A percentile compares a stretch with the other conserved stretches of the same genome.
Evolutionary conservation across 2,888 invertebrate genomes (phyloP).

Genomic region (Cephus sareptanus): DNA sequence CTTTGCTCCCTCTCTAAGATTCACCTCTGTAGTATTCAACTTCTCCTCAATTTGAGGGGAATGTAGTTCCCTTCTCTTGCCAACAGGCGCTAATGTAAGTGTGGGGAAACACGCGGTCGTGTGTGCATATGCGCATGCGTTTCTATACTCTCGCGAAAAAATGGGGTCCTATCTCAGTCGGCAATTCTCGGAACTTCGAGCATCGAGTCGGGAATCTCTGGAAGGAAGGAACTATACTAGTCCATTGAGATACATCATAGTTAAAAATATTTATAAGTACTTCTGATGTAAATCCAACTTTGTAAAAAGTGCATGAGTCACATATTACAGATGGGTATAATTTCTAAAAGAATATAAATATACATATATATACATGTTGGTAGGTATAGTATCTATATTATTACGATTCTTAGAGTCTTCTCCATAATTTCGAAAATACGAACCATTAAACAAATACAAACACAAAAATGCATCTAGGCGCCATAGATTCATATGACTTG

Average conservation of each 20-base stretch:
- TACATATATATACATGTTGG: background rate
- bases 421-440: background rate
- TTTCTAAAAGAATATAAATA: background rate
- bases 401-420: background rate
- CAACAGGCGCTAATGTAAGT: too few species aligned
- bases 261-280: background rate
- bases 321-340: background rate
- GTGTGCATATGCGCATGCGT: too few species aligned
- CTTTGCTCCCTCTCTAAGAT: too few species aligned
- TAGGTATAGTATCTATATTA: background rate
- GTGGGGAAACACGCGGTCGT: too few species aligned
- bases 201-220: too few species aligned
- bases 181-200: too few species aligned
- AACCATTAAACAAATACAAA: background rate
- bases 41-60: too few species aligned
- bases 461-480: background rate
- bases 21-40: too few species aligned
- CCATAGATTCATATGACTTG: background rate
- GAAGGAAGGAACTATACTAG: background rate
- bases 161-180: too few species aligned
- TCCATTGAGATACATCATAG: background rate
- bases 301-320: background rate
- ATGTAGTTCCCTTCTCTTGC: too few species aligned
- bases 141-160: too few species aligned
- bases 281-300: background rate